phyloP scores from a whole-genome alignment of 2,113 vertebrate genomes.

The Stigmatopora argus region DNA sequence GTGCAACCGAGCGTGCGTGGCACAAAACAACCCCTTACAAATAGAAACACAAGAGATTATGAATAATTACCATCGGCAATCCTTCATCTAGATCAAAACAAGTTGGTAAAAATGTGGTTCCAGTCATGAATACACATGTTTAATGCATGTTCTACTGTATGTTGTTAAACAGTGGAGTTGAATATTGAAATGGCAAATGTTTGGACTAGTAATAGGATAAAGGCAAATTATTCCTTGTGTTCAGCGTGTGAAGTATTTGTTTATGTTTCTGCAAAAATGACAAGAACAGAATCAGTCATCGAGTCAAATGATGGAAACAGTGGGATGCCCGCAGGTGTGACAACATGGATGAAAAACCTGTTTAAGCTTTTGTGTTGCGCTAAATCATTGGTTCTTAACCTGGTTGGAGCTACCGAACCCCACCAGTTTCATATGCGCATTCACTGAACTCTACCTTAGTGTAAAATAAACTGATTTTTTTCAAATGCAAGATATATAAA shows the following conservation, averaged over 20 bases:
- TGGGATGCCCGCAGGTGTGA: conserved; percentile 2
- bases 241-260: conserved; percentile 13
- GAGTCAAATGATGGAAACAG: not conserved
- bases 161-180: conserved; percentile 29
- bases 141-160: conserved; percentile 61
- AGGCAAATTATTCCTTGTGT: conserved; percentile 28
- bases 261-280: conserved; percentile 7
- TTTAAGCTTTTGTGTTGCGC: not conserved
- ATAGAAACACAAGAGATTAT: conserved; percentile 35
- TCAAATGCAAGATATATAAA: no score
- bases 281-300: not conserved
- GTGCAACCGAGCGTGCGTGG: conserved; percentile 11
- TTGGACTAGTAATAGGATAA: conserved; percentile 29
- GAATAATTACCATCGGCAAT: conserved; percentile 57
- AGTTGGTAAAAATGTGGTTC: conserved; percentile 45
- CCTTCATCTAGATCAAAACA: conserved; percentile 61
- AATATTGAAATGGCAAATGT: conserved; percentile 41
- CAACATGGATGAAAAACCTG: conserved; percentile 1
- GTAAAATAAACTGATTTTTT: no score
- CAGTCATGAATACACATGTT: conserved; percentile 62
- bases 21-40: conserved; percentile 21
- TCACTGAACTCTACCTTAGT: no score
- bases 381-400: no score
- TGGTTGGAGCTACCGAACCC: no score
- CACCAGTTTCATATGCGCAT: no score